phyloP scores from a whole-genome alignment of 2,888 invertebrate genomes.

The Yponomeuta malinellus region DNA sequence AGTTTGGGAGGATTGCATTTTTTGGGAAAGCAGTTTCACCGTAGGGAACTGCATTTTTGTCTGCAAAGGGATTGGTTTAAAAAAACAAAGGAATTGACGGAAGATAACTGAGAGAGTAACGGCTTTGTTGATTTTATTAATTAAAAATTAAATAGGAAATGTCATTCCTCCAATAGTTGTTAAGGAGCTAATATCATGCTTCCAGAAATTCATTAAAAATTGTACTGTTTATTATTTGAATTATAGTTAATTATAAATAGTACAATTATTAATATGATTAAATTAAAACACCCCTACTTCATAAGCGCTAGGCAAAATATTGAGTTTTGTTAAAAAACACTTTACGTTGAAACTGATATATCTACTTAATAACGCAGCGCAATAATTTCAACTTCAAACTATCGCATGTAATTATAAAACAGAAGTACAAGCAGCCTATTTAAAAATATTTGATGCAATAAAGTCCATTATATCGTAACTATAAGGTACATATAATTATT shows the following conservation, averaged over 20 bases:
- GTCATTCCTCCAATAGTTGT: conserved; percentile 42
- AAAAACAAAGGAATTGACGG: not conserved
- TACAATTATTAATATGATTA: not conserved
- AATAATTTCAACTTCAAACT: conserved; percentile 1
- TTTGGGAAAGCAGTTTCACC: too few relatives aligned
- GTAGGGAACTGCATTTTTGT: not conserved
- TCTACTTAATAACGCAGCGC: not conserved
- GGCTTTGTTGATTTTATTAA: not conserved
- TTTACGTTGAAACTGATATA: not conserved
- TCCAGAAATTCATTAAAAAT: conserved; percentile 22
- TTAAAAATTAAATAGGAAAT: conserved; percentile 29
- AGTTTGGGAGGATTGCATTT: not conserved
- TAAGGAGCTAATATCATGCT: conserved; percentile 50
- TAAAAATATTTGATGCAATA: conserved; percentile 3
- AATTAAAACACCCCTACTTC: conserved; percentile 4
- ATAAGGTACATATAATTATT: not conserved
- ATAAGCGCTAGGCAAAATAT: conserved; percentile 8
- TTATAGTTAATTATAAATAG: not conserved
- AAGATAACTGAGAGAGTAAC: not conserved
- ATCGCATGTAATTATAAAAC: not conserved
- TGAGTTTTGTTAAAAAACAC: not conserved
- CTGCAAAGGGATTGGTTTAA: not conserved
- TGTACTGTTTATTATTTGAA: not conserved
- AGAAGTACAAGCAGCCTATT: conserved; percentile 2
- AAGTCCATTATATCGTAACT: not conserved